Evolutionary conservation across 1,140 invertebrate genomes (phyloP).

Genomic region (Meteorus sp.): DNA sequence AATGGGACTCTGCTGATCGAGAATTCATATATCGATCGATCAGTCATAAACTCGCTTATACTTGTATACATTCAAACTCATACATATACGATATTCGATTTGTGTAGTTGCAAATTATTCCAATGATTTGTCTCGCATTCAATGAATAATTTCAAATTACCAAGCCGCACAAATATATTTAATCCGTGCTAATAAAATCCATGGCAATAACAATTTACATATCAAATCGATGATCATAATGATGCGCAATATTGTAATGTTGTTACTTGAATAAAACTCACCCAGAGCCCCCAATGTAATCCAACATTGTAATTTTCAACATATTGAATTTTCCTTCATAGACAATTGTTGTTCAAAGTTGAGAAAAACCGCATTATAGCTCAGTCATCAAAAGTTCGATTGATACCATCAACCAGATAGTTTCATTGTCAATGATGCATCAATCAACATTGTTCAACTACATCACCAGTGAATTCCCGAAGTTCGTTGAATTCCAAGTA

Average conservation of each 20-base stretch:
- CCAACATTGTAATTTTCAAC: constrained; percentile 57
- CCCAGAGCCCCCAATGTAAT: constrained; percentile 56
- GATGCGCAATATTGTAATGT: not conserved
- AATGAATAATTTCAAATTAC: constrained; percentile 17
- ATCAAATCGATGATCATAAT: not conserved
- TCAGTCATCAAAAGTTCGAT: too few species aligned
- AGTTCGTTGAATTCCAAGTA: too few species aligned
- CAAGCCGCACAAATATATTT: not conserved
- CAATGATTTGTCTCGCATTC: not conserved
- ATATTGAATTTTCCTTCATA: constrained; percentile 34
- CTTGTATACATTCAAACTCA: not conserved
- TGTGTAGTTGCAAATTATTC: too few species aligned
- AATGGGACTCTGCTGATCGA: constrained; percentile 2
- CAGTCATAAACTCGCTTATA: not conserved
- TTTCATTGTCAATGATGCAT: not conserved
- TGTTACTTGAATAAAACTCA: constrained; percentile 35
- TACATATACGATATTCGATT: not conserved
- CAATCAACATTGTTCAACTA: not conserved
- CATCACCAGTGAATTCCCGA: too few species aligned
- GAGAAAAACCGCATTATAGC: too few species aligned
- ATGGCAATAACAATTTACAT: not conserved
- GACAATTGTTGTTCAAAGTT: too few species aligned
- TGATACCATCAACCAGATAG: not conserved
- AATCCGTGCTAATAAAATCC: not conserved
- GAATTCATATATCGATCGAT: not conserved